These are phyloP conservation scores for Brassicogethes aeneus DNA, from an alignment of 2,888 invertebrate species.

Conservation along the genomic window DNA sequence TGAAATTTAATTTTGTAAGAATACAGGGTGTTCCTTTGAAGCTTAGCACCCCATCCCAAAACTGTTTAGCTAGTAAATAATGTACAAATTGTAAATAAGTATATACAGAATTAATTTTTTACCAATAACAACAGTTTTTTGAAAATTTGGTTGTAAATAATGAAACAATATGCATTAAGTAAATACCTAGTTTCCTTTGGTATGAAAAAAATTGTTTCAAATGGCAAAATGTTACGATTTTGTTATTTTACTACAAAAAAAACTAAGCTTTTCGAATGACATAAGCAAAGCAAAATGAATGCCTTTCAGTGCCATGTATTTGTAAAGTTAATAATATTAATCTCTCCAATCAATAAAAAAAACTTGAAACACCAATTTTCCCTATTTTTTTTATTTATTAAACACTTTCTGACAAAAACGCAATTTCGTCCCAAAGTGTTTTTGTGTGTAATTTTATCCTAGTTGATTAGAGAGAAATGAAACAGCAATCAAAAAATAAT, in stretches of 20 bases:
- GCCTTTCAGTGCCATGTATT: slow-evolving; percentile 19
- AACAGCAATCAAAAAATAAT: slow-evolving; percentile 6
- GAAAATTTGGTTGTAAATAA: slow-evolving; percentile 5
- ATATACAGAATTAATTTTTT: slow-evolving; percentile 25
- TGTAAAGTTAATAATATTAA: slow-evolving; percentile 8
- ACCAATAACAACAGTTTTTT: slow-evolving; percentile 23
- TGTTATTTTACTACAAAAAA: slow-evolving; percentile 2
- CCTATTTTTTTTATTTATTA: too few species aligned
- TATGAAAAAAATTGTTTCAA: too few species aligned
- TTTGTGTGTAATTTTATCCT: neutral
- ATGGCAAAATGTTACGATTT: too few species aligned
- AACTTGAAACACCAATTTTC: slow-evolving; percentile 4
- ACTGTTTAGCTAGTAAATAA: too few species aligned
- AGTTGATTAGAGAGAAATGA: slow-evolving; percentile 2
- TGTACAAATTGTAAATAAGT: slow-evolving; percentile 29
- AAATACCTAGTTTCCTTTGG: too few species aligned
- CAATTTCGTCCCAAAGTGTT: too few species aligned
- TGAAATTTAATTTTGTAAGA: too few species aligned
- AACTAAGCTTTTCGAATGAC: neutral
- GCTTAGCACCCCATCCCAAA: too few species aligned
- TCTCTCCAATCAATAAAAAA: slow-evolving; percentile 5
- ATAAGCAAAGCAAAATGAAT: slow-evolving; percentile 2
- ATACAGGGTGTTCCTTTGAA: too few species aligned
- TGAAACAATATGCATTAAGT: slow-evolving; percentile 1
- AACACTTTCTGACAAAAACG: too few species aligned